These are phyloP conservation scores for Agrochola circellaris DNA, from an alignment of 2,888 invertebrate species.

Conservation along the genomic window DNA sequence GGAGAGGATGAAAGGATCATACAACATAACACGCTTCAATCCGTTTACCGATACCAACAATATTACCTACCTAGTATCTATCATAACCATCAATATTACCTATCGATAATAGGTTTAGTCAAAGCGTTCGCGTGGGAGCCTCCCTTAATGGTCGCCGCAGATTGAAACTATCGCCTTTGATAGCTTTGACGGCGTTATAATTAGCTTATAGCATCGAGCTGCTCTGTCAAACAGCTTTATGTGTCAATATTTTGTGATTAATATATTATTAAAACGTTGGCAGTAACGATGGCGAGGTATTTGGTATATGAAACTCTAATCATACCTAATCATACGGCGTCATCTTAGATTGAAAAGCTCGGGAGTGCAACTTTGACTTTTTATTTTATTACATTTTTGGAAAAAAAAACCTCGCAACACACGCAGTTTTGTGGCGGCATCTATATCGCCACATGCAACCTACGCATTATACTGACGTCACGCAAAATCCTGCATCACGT, in stretches of 20 bases:
- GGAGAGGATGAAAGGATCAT: too few relatives aligned
- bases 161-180: conserved; percentile 43
- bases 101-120: conserved; percentile 18
- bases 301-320: not conserved
- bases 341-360: too few relatives aligned
- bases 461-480: too few relatives aligned
- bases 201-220: conserved; percentile 37
- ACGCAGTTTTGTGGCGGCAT: too few relatives aligned
- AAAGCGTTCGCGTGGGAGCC: conserved; percentile 32
- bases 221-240: conserved; percentile 21
- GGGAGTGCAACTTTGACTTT: too few relatives aligned
- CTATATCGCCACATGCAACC: too few relatives aligned
- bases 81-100: not conserved
- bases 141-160: conserved; percentile 9
- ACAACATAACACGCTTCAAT: not conserved
- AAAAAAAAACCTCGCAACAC: too few relatives aligned
- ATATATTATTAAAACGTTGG: not conserved
- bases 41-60: not conserved
- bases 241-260: conserved; percentile 14
- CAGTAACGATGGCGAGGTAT: not conserved
- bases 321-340: too few relatives aligned
- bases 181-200: conserved; percentile 39
- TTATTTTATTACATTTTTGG: too few relatives aligned
- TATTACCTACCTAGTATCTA: conserved; percentile 3
- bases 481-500: too few relatives aligned